Base-by-base conservation (phyloP, 2,888 invertebrate species). In the Panzeria rudis region DNA sequence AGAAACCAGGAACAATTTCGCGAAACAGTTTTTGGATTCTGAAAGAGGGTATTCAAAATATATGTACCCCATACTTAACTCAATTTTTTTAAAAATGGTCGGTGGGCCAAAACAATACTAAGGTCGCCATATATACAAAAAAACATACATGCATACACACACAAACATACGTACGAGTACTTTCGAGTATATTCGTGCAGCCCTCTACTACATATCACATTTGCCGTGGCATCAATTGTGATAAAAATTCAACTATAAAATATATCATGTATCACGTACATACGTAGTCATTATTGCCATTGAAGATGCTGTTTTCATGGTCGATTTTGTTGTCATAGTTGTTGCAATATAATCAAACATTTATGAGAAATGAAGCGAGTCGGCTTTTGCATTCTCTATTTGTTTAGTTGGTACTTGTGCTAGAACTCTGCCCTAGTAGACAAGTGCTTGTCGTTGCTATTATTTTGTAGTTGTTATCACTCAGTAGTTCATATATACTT, bases 321-420 rank as follows among this genome's bases (percentile, higher is more conserved):
- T 44, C 15, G 44, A 9, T n/a, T 15, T 5, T 44, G 15, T n/a
- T 44, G 5, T 15, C 15, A 0, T n/a, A 15, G 44, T 15, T 44
- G 44, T 44, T 44, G 44, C 15, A 44, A 44, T 44, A n/a, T 44
- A 44, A 44, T 44, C 44, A 44, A 44, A 44, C 44, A 44, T 44
- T 44, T n/a, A n/a, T 44, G 44, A 15, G 44, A 44, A n/a, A 44
- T 44, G 15, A 44, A 44, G 44, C n/a, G 15, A 44, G 44, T 44
- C 44, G n/a, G 15, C 15, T 44, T 8, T 44, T 44, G 44, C n/a
- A 15, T 44, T 44, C n/a, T 44, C 44, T 44, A n/a, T 44, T 44
- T 44, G 44, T 44, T 44, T 44, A 44, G 44, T n/a, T 44, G n/a
- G 15, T 4, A 44, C 15, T 44, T 11, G 44, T 44, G n/a, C n/a